Evolutionary conservation across 2,888 invertebrate species (phyloP).

Genomic region (Tetheella fluctuosa): DNA sequence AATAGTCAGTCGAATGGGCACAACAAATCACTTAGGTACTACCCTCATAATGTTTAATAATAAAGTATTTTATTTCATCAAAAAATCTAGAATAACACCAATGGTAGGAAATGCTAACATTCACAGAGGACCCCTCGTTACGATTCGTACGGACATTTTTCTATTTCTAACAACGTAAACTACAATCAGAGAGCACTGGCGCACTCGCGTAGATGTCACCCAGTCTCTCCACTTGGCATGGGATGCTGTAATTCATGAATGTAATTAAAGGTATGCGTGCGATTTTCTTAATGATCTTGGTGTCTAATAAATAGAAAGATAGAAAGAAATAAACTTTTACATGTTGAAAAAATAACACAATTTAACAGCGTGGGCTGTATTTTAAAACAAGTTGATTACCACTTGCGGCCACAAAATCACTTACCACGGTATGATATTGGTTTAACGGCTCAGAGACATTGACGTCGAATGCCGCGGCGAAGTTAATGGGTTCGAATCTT

Average conservation of each 20-base stretch:
- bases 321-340: too few relatives aligned
- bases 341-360: too few relatives aligned
- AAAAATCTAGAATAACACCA: constrained; percentile 21
- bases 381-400: too few relatives aligned
- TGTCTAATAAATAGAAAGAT: neutral
- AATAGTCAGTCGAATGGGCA: too few relatives aligned
- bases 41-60: too few relatives aligned
- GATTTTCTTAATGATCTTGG: neutral
- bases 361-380: too few relatives aligned
- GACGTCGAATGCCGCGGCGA: too few relatives aligned
- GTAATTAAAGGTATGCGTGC: neutral
- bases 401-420: too few relatives aligned
- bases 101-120: constrained; percentile 30
- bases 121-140: constrained; percentile 41
- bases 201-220: constrained; percentile 20
- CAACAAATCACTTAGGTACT: too few relatives aligned
- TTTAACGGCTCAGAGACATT: too few relatives aligned
- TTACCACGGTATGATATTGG: too few relatives aligned
- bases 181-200: constrained; percentile 45
- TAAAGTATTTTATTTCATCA: neutral
- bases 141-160: constrained; percentile 39
- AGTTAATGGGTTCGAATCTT: too few relatives aligned
- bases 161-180: constrained; percentile 50
- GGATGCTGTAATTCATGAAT: neutral
- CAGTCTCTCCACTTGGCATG: neutral